These are phyloP conservation scores for Oryzias sinensis DNA, from an alignment of 2,797 vertebrate genomes.

Conservation along the genomic window DNA sequence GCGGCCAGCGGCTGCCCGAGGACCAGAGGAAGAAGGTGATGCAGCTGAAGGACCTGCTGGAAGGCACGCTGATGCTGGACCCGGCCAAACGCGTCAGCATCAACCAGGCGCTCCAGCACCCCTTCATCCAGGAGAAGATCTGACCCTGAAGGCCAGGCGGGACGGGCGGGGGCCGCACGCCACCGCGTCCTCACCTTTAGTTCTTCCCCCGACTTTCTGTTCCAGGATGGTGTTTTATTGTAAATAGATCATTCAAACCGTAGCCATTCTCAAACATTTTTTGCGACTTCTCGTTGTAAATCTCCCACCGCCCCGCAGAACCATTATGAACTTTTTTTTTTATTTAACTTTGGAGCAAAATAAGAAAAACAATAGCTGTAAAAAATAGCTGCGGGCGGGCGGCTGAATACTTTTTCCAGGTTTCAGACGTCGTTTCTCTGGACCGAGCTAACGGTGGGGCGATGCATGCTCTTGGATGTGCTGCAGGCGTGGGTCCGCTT, in stretches of 20 bases:
- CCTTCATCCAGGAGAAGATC: conserved; percentile 99
- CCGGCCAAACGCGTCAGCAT: conserved; percentile 98
- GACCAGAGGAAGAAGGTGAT: conserved; percentile 99
- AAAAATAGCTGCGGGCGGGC: conserved; percentile 67
- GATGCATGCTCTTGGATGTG: conserved; percentile 73
- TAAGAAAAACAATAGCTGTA: conserved; percentile 64
- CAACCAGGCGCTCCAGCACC: conserved; percentile 98
- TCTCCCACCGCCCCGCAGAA: conserved; percentile 34
- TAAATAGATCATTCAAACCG: conserved; percentile 71
- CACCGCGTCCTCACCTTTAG: conserved; percentile 46
- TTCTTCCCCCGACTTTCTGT: conserved; percentile 52
- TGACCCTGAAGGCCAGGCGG: conserved; percentile 66
- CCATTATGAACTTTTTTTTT: conserved; percentile 48
- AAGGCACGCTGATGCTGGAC: conserved; percentile 98
- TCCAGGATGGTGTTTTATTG: conserved; percentile 72
- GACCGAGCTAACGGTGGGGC: conserved; percentile 57
- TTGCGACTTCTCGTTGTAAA: conserved; percentile 42
- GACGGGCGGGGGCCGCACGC: conserved; percentile 32
- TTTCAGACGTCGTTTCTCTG: conserved; percentile 35
- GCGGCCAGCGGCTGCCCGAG: conserved; percentile 96
- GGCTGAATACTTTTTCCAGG: conserved; percentile 48
- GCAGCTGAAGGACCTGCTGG: conserved; percentile 97
- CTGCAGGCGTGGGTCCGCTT: conserved; percentile 62
- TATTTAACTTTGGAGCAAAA: conserved; percentile 64
- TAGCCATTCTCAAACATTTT: conserved; percentile 55